These are phyloP conservation scores for Tetragonula clypearis DNA, from an alignment of 1,140 invertebrate species.

Conservation along the genomic window DNA sequence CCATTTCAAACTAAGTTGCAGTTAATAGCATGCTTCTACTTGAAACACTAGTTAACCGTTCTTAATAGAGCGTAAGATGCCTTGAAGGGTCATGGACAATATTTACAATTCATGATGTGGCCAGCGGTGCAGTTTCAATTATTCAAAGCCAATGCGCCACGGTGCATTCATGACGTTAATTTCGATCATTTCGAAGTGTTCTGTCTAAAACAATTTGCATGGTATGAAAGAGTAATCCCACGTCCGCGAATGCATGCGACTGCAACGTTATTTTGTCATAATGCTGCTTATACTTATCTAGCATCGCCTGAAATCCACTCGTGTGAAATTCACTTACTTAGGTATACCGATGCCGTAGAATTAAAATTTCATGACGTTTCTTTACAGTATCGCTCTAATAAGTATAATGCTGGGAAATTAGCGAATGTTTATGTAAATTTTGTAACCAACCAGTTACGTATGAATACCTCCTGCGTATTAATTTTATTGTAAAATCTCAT, in stretches of 20 bases:
- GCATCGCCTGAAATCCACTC: background rate
- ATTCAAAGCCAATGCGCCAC: background rate
- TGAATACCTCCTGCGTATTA: background rate
- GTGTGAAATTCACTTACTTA: constrained; percentile 1
- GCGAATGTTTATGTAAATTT: constrained; percentile 7
- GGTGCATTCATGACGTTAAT: background rate
- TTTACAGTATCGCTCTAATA: background rate
- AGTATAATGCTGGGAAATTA: background rate
- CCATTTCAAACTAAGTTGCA: no score
- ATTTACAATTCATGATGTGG: constrained; percentile 30
- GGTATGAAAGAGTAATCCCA: background rate
- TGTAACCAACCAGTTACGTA: no score
- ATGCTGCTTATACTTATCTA: background rate
- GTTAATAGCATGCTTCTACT: background rate
- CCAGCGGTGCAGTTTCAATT: background rate
- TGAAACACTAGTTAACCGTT: background rate
- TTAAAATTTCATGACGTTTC: constrained; percentile 2
- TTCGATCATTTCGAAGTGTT: background rate
- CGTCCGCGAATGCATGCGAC: background rate
- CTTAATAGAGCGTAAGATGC: constrained; percentile 9
- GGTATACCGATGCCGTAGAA: background rate
- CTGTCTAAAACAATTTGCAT: constrained; percentile 4
- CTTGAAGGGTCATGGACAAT: background rate
- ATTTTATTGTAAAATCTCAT: background rate
- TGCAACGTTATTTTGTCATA: constrained; percentile 6